phyloP scores from a whole-genome alignment of 2,888 invertebrate species.

The Leptogaster cylindrica region DNA sequence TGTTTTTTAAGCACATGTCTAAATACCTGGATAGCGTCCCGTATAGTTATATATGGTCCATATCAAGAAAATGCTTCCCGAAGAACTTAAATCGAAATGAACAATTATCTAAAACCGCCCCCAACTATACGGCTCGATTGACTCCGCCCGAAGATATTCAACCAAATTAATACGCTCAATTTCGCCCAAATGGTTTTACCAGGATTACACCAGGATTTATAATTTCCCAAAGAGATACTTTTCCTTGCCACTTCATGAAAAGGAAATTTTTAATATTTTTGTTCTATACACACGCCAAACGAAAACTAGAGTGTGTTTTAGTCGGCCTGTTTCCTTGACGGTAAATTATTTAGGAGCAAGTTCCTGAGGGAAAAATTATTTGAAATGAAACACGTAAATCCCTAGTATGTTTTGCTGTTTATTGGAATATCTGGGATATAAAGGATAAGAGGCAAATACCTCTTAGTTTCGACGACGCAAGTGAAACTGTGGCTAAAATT shows the following conservation, averaged over 20 bases:
- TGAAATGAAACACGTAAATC: conserved; percentile 36
- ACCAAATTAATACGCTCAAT: conserved; percentile 33
- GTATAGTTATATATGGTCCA: too few relatives aligned
- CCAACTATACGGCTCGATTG: too few relatives aligned
- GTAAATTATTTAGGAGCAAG: conserved; percentile 28
- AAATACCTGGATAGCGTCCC: too few relatives aligned
- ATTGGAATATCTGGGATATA: conserved; percentile 29
- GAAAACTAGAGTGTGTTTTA: background rate
- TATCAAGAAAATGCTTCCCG: too few relatives aligned
- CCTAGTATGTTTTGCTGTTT: conserved; percentile 28
- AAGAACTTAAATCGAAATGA: too few relatives aligned
- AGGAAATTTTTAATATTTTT: conserved; percentile 38
- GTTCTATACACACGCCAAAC: conserved; percentile 7
- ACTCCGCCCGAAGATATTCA: conserved; percentile 3
- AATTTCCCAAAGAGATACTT: too few relatives aligned
- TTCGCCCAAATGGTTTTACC: conserved; percentile 9
- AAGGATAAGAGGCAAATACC: conserved; percentile 27
- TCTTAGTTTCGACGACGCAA: conserved; percentile 11
- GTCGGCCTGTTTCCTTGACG: too few relatives aligned
- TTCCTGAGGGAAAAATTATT: conserved; percentile 38
- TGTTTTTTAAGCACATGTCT: too few relatives aligned
- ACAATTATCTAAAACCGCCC: too few relatives aligned
- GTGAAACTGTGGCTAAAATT: conserved; percentile 29
- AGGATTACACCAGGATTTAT: too few relatives aligned
- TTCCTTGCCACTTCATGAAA: conserved; percentile 33